Conservation (phyloP, 2,888 invertebrate species). For the Ischnura elegans region DNA sequence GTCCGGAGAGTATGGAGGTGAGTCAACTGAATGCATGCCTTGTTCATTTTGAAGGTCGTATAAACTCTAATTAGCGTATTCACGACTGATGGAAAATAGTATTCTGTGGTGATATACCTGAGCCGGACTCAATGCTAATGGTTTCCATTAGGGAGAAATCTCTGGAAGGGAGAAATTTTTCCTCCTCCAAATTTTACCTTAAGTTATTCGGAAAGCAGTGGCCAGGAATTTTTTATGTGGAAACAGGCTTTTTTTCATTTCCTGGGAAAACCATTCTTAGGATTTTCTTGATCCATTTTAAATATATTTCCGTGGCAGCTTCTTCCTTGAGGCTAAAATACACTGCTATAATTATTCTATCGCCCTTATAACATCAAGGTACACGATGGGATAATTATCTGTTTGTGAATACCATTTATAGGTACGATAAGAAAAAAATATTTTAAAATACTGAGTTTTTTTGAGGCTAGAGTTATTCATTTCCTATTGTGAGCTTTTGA, state of each 20-base stretch:
- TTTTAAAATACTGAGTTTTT: not conserved
- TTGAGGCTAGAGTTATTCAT: not conserved
- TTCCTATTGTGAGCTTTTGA: not conserved
- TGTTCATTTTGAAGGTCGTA: too few species aligned
- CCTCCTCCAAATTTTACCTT: not conserved
- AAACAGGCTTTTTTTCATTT: not conserved
- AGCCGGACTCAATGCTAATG: not conserved
- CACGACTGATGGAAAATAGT: not conserved
- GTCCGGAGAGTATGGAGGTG: not conserved
- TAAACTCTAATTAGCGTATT: too few species aligned
- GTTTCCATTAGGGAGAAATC: not conserved
- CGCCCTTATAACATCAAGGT: not conserved
- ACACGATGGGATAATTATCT: not conserved
- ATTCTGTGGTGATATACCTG: not conserved
- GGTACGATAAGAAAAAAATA: not conserved
- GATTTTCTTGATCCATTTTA: not conserved
- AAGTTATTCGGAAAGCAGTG: not conserved
- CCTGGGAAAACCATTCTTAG: not conserved
- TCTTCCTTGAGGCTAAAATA: not conserved
- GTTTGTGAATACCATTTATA: not conserved
- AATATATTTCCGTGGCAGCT: not conserved
- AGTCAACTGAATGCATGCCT: not conserved
- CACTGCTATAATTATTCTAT: not conserved
- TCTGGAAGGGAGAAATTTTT: not conserved
- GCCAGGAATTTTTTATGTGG: not conserved